Evolutionary conservation across 1,140 invertebrate species (phyloP).

Genomic region (Drosophila punjabiensis): DNA sequence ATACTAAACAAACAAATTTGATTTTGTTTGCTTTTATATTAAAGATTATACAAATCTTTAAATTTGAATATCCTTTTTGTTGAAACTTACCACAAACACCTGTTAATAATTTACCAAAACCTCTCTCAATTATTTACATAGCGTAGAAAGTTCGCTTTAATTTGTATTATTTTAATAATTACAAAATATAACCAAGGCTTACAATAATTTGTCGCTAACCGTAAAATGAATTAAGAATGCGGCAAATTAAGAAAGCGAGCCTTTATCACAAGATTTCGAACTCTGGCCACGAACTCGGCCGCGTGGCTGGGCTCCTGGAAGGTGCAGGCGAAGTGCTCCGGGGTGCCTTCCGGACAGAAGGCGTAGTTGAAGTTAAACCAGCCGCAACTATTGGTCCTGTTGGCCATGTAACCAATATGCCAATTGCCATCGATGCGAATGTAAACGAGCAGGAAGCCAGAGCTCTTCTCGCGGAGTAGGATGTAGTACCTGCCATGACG

Average conservation of each 20-base stretch:
- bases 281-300: constrained; percentile 29
- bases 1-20: no score
- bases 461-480: constrained; percentile 41
- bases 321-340: constrained; percentile 37
- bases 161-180: constrained; percentile 5
- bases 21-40: no score
- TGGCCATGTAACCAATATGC: constrained; percentile 32
- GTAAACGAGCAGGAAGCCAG: constrained; percentile 26
- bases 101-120: not conserved
- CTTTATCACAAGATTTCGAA: constrained; percentile 15
- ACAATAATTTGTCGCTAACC: constrained; percentile 32
- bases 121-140: not conserved
- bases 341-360: constrained; percentile 20
- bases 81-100: not conserved
- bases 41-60: no score
- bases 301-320: constrained; percentile 39
- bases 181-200: constrained; percentile 31
- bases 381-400: constrained; percentile 27
- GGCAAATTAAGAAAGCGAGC: not conserved
- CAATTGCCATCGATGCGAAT: constrained; percentile 34
- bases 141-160: not conserved
- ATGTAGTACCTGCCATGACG: constrained; percentile 11
- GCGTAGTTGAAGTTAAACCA: constrained; percentile 53
- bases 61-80: no score
- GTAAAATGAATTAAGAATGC: constrained; percentile 6